These are phyloP conservation scores for Eupithecia insigniata DNA, from an alignment of 2,888 invertebrate species.

Conservation along the genomic window DNA sequence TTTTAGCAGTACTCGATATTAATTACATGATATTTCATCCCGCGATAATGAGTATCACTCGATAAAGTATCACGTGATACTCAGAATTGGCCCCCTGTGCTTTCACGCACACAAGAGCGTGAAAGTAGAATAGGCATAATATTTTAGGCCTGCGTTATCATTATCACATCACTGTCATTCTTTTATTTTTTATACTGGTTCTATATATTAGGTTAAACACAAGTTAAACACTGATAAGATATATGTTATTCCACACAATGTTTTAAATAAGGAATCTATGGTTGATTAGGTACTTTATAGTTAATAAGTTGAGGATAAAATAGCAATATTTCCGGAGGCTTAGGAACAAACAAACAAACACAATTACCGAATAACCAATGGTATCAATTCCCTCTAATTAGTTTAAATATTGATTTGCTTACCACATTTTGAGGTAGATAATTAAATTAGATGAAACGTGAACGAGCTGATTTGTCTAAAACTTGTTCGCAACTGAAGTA, in stretches of 20 bases:
- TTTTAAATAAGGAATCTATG: background rate
- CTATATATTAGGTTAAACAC: too few relatives aligned
- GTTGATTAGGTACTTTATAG: too few relatives aligned
- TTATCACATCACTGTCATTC: too few relatives aligned
- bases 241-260: background rate
- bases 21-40: too few relatives aligned
- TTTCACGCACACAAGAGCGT: too few relatives aligned
- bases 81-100: too few relatives aligned
- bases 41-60: too few relatives aligned
- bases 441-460: conserved; percentile 30
- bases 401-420: conserved; percentile 40
- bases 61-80: too few relatives aligned
- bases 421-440: conserved; percentile 53
- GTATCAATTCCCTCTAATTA: background rate
- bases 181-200: background rate
- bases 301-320: too few relatives aligned
- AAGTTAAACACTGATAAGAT: background rate
- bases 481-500: conserved; percentile 44
- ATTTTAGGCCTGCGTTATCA: background rate
- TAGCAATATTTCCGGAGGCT: background rate
- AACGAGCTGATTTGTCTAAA: conserved; percentile 39
- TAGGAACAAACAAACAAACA: background rate
- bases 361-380: background rate
- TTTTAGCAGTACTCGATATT: too few relatives aligned
- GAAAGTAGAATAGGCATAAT: background rate